Base-by-base conservation (phyloP, 2,888 invertebrate species). In the Erynnis tages region DNA sequence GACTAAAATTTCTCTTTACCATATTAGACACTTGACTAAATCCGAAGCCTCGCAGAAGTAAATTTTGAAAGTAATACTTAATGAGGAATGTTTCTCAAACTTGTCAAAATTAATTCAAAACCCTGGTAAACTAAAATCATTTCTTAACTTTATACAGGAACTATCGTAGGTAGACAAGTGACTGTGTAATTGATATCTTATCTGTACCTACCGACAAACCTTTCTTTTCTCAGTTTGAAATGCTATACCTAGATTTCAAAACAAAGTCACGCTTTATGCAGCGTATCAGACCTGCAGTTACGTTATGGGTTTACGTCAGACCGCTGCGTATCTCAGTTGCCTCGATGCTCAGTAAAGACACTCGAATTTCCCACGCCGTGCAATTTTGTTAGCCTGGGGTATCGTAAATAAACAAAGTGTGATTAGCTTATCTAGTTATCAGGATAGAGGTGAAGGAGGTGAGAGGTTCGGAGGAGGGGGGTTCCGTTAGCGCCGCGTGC, bases 341-440 rank as follows among this genome's bases (percentile, higher is more conserved):
- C 37, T 38, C 10, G 37, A 11, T 37, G 34, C 40, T 37, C 23
- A n/a, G 25, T 6, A 3, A 35, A 50, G 43, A 54, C 37, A 11
- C 53, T 43, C 14, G 14, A 14, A 41, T 54, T 62, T 63, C 59
- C 56, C 60, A 61, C 58, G 59, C 40, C 16, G 47, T 21, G 40
- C 43, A 54, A 57, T 63, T 13, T 58, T 58, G 47, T 49, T 60
- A 54, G 59, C 50, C 35, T 53, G 55, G 57, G 60, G 65, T 66
- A 67, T 67, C 66, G 69, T 78, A 79, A 73, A 77, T 73, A 81
- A 79, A 80, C 75, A 79, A 63, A 61, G 32, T 37, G 47, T 50
- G 46, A 19, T 73, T 69, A 73, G 78, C 73, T 79, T 80, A 77
- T 82, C 74, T 67, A 76, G 80, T 78, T 78, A 72, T 71, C 62